Conservation (phyloP, 2,113 vertebrate genomes). For the Burhinus oedicnemus region DNA sequence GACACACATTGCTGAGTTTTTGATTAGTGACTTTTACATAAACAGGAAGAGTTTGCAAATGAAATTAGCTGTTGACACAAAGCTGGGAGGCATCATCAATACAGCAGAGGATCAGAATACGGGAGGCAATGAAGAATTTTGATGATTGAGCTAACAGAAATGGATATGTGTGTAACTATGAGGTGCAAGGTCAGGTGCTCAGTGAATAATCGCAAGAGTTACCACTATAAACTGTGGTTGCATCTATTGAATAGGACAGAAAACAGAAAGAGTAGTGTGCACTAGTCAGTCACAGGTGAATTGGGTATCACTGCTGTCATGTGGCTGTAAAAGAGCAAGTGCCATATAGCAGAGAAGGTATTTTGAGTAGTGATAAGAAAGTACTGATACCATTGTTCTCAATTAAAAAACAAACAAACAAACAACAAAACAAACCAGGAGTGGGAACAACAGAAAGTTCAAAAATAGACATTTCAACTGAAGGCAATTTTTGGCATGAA, state of each 20-base stretch:
- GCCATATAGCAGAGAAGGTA: neutral
- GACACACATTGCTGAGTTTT: neutral
- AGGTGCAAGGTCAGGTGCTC: neutral
- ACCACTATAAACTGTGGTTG: neutral
- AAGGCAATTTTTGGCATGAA: neutral
- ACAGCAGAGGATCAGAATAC: neutral
- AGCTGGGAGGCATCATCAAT: conserved; percentile 14
- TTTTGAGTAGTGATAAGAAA: neutral
- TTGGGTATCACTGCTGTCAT: neutral
- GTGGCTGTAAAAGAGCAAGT: neutral
- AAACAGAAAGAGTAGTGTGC: neutral
- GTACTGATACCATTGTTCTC: neutral
- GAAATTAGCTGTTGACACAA: conserved; percentile 41
- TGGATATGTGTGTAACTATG: neutral
- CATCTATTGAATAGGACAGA: neutral
- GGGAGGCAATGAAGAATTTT: neutral
- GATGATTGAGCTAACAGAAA: conserved; percentile 10
- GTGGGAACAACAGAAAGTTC: neutral
- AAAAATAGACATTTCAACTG: neutral
- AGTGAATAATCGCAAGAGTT: neutral
- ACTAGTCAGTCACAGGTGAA: neutral
- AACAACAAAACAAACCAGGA: neutral
- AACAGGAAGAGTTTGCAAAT: conserved; percentile 26
- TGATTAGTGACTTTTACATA: conserved; percentile 22
- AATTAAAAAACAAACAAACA: neutral